These are phyloP conservation scores for Phalanger gymnotis DNA, from an alignment of 2,797 vertebrate genomes.

Conservation along the genomic window DNA sequence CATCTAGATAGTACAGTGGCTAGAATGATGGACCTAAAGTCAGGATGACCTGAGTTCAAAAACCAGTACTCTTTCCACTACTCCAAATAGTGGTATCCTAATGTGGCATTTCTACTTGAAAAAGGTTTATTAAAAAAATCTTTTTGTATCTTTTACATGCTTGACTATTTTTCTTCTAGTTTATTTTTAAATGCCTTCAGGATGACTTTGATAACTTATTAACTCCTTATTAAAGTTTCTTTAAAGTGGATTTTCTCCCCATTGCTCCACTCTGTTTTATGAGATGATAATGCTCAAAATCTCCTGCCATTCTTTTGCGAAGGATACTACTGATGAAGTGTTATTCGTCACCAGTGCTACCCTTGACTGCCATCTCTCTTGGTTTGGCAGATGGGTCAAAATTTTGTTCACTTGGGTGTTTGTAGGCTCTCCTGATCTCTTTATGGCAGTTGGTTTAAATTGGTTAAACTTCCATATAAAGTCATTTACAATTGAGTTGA, in stretches of 20 bases:
- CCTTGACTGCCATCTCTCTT: not conserved
- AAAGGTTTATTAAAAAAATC: not conserved
- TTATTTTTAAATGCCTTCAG: not conserved
- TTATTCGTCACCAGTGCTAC: not conserved
- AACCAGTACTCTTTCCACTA: not conserved
- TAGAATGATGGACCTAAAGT: not conserved
- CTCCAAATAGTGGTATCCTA: not conserved
- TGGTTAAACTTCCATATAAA: not conserved
- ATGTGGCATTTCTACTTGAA: not conserved
- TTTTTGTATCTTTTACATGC: not conserved
- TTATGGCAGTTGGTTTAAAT: not conserved
- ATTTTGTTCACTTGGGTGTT: not conserved
- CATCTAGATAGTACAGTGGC: not conserved
- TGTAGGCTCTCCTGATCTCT: not conserved
- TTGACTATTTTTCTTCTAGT: not conserved
- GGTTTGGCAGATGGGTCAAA: not conserved
- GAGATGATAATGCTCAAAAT: not conserved
- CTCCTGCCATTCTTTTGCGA: not conserved
- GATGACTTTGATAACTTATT: not conserved
- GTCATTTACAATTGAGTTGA: not conserved
- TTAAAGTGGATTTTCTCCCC: not conserved
- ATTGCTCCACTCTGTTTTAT: not conserved
- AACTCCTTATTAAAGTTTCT: not conserved
- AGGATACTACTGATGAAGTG: not conserved
- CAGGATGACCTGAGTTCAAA: not conserved